Percentiles rank a stretch among this genome's conserved stretches.
These are phyloP conservation scores for Lepas anatifera DNA, from an alignment of 2,888 invertebrate species.

Conservation along the genomic window DNA sequence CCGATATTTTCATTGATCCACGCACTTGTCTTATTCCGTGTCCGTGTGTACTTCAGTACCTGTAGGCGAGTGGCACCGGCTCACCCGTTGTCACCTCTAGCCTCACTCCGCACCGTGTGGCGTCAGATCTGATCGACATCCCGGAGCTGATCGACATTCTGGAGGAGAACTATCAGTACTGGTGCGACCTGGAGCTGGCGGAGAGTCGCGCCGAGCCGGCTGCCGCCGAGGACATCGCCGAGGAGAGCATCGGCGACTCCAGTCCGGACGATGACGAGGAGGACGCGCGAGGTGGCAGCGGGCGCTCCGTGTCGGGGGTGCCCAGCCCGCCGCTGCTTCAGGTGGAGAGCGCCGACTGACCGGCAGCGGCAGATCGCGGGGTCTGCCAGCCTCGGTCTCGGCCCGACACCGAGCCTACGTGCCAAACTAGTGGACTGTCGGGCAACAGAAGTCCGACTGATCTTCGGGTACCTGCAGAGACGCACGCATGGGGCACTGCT, in stretches of 20 bases:
- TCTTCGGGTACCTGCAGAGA: no score
- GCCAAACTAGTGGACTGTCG: no score
- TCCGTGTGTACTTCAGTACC: no score
- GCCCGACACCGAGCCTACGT: no score
- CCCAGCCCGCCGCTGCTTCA: not conserved
- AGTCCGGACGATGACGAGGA: not conserved
- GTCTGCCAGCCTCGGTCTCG: not conserved
- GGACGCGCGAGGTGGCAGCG: no score
- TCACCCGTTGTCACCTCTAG: no score
- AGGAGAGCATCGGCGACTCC: slow-evolving; percentile 3
- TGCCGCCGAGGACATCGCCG: not conserved
- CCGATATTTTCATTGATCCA: no score
- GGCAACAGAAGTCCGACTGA: no score
- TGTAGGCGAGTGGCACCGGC: no score
- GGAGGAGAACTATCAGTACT: slow-evolving; percentile 73
- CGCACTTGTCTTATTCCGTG: no score
- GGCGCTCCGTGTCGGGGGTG: no score
- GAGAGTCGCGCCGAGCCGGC: slow-evolving; percentile 26
- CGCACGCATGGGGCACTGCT: no score
- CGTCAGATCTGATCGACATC: slow-evolving; percentile 78
- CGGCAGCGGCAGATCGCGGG: not conserved
- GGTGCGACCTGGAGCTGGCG: slow-evolving; percentile 54
- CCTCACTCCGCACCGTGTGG: not conserved
- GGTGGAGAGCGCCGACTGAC: not conserved
- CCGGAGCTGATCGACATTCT: slow-evolving; percentile 77